Evolutionary conservation across 1,140 invertebrate species (phyloP).

Genomic region (Lerema accius): DNA sequence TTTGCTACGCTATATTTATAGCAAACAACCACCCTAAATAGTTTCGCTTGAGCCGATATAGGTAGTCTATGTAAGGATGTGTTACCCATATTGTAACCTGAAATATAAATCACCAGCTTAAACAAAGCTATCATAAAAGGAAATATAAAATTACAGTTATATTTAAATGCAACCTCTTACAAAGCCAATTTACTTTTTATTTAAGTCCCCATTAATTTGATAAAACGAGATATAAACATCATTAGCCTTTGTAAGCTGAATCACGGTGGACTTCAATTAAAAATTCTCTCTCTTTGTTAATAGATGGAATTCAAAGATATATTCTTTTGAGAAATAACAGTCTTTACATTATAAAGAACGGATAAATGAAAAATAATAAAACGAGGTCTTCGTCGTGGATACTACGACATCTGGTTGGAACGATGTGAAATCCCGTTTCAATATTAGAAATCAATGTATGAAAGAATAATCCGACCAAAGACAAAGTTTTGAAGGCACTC

Average conservation of each 20-base stretch:
- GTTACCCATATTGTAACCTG: conserved; percentile 1
- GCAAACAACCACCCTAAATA: conserved; percentile 10
- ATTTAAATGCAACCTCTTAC: conserved; percentile 18
- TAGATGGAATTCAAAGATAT: conserved; percentile 24
- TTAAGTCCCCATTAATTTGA: conserved; percentile 33
- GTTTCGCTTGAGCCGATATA: conserved; percentile 9
- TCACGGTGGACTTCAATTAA: conserved; percentile 35
- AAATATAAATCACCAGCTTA: neutral
- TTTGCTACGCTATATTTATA: conserved; percentile 10
- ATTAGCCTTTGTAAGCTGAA: conserved; percentile 35
- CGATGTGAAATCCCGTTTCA: conserved; percentile 12
- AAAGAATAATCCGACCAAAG: conserved; percentile 15
- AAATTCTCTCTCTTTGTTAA: conserved; percentile 33
- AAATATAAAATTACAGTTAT: conserved; percentile 20
- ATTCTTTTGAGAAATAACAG: conserved; percentile 28
- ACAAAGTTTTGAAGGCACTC: conserved; percentile 37
- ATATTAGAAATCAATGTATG: conserved; percentile 26
- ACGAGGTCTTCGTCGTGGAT: conserved; percentile 4
- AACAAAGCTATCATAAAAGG: conserved; percentile 6
- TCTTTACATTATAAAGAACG: conserved; percentile 19
- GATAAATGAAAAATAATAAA: conserved; percentile 20
- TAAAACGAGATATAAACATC: conserved; percentile 36
- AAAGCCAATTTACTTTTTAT: conserved; percentile 35
- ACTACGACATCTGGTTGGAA: conserved; percentile 3
- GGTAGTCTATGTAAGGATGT: neutral